Evolutionary conservation across 2,113 vertebrate genomes (phyloP), one percentile per base, ranked within the genome.

Genomic region (Miniopterus natalensis): DNA sequence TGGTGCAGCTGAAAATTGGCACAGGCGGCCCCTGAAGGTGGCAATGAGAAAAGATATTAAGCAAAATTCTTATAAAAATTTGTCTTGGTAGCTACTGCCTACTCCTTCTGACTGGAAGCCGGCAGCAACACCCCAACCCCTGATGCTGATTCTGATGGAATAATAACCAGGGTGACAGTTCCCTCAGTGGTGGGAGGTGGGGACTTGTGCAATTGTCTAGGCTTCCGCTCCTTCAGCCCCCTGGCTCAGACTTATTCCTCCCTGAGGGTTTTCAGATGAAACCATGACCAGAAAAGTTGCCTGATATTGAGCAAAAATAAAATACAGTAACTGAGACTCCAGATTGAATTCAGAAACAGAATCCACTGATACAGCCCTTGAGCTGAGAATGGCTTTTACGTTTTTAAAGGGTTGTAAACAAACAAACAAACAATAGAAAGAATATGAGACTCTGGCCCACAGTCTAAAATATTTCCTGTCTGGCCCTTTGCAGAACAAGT

Each of bases 31-130:
- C 36, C 45, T 68, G 40, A 51, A 57, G 21, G 2, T 66, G 25
- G 29, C n/a, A 9, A 5, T 81, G 17, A 90, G 5, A 59, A 79
- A 79, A 49, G 31, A 49, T 53, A 71, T 31, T 63, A 45, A 78
- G 25, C n/a, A 21, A 79, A 71, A 40, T 65, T 6, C 85, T 96
- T 88, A 73, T 73, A 84, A 40, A 36, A 74, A 61, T 63, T 17
- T 40, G 8, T 7, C 68, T 55, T 49, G 21, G 10, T 63, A 66
- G 25, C 45, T 79, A 49, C 59, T 66, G n/a, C 45, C 47, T 81
- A 27, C 2, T 45, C 68, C 77, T 91, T 77, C 55, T 94, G 87
- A 55, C 31, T 88, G 68, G 83, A 77, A 75, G 75, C 40, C 77
- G 88, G 59, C 59, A 81, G 51, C 42, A 63, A 61, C 5, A 7